These are phyloP conservation scores for Ganaspis brasiliensis DNA, from an alignment of 2,888 invertebrate species.

Conservation along the genomic window DNA sequence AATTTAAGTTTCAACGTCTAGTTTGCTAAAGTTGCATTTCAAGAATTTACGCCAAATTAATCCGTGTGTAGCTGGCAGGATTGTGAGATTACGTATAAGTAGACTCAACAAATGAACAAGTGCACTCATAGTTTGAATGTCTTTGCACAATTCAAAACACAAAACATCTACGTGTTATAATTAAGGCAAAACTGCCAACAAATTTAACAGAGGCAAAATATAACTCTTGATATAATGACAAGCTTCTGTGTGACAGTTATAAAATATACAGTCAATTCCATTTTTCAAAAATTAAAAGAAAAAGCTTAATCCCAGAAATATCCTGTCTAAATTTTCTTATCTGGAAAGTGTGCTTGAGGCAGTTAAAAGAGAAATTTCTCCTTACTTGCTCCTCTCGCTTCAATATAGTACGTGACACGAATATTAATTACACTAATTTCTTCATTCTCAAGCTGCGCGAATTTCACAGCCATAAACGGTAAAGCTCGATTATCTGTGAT, in stretches of 20 bases:
- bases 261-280: neutral
- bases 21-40: slow-evolving; percentile 55
- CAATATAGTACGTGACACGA: neutral
- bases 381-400: neutral
- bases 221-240: neutral
- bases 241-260: neutral
- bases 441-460: neutral
- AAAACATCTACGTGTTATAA: slow-evolving; percentile 25
- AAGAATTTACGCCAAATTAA: slow-evolving; percentile 60
- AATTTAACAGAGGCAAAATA: slow-evolving; percentile 22
- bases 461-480: slow-evolving; percentile 6
- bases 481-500: slow-evolving; percentile 22
- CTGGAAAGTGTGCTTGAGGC: neutral
- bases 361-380: slow-evolving; percentile 11
- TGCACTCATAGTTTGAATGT: slow-evolving; percentile 48
- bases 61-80: slow-evolving; percentile 63
- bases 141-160: slow-evolving; percentile 2
- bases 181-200: slow-evolving; percentile 22
- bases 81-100: slow-evolving; percentile 69
- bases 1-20: slow-evolving; percentile 69
- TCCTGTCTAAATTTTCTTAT: slow-evolving; percentile 13
- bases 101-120: slow-evolving; percentile 64
- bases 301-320: neutral
- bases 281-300: slow-evolving; percentile 13
- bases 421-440: slow-evolving; percentile 34